Evolutionary conservation across 2,113 vertebrate genomes (phyloP).

Genomic region (Columba livia): DNA sequence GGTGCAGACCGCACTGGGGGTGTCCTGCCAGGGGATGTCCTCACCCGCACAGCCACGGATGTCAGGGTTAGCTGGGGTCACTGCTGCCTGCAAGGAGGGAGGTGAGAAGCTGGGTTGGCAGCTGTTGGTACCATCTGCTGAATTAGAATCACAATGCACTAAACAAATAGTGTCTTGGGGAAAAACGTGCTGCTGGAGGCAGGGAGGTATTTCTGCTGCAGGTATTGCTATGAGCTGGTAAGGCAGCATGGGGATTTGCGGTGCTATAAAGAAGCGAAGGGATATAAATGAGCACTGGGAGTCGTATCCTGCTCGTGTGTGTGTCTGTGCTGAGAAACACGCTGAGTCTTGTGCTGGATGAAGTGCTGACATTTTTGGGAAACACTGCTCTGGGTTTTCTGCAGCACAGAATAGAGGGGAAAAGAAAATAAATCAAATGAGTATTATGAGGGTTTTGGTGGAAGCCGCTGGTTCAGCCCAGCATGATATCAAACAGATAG

Average conservation of each 20-base stretch:
- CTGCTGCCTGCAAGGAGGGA: not conserved
- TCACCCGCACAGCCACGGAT: not conserved
- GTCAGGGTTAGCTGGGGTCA: not conserved
- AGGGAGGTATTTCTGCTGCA: not conserved
- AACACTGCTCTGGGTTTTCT: not conserved
- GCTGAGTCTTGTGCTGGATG: not conserved
- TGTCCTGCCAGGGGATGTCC: not conserved
- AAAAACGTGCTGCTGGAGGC: not conserved
- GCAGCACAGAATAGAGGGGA: not conserved
- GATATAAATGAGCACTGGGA: not conserved
- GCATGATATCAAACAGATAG: not conserved
- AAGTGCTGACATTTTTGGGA: not conserved
- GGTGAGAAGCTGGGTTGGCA: constrained; percentile 39
- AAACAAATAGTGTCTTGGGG: not conserved
- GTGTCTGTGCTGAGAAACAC: not conserved
- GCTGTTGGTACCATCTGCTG: constrained; percentile 49
- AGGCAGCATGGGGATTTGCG: not conserved
- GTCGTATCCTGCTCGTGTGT: not conserved
- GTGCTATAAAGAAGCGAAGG: not conserved
- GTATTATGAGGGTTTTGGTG: not conserved
- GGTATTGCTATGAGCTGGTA: not conserved
- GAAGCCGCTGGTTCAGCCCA: not conserved
- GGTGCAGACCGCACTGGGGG: not conserved
- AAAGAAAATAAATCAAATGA: not conserved
- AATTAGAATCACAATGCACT: constrained; percentile 10